Evolutionary conservation across 1,140 invertebrate species (phyloP), one percentile per base, ranked within the genome.

Genomic region (Lepidurus packardi): DNA sequence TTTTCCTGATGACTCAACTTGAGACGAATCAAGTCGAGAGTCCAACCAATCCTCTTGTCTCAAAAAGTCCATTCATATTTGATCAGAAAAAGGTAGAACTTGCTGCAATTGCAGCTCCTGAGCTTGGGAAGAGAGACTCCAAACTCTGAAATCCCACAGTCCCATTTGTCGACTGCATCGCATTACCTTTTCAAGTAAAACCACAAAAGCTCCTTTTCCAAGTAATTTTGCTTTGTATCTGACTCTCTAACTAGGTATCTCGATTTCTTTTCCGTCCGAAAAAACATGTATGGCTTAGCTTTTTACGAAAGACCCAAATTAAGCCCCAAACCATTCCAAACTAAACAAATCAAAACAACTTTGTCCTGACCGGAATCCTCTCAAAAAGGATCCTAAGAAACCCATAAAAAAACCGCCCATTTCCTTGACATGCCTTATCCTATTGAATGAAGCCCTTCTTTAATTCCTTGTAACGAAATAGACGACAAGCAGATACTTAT

Each of bases 361-460:
- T 34, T 34, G 34, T 34, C 34, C 34, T 34, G 34, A 34, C 34
- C 34, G 34, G 34, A 34, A 34, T 34, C 34, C 34, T 34, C 34
- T 34, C 34, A 34, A 34, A 34, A 34, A 34, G 34, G 34, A 34
- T 34, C 34, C 4, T 7, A 65, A 65, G 53, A 21, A 65, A 65
- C 16, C 53, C 53, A 21, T 65, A n/a, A 65, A 21, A 21, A 65
- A 65, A 13, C 53, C 53, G 53, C 53, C 53, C 53, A 21, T 65
- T 65, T 65, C 53, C 53, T 65, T 13, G 13, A 65, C 53, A 65
- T 65, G 53, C 53, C 53, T 65, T 65, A 65, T 65, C 53, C 53
- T 65, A 65, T 65, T 65, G 53, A 16, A 16, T 21, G 53, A 65
- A 65, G 53, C 53, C 53, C 53, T 65, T 65, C 53, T 65, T 16